phyloP scores from a whole-genome alignment of 2,797 vertebrate genomes.

The Melanotaenia trifasciata region DNA sequence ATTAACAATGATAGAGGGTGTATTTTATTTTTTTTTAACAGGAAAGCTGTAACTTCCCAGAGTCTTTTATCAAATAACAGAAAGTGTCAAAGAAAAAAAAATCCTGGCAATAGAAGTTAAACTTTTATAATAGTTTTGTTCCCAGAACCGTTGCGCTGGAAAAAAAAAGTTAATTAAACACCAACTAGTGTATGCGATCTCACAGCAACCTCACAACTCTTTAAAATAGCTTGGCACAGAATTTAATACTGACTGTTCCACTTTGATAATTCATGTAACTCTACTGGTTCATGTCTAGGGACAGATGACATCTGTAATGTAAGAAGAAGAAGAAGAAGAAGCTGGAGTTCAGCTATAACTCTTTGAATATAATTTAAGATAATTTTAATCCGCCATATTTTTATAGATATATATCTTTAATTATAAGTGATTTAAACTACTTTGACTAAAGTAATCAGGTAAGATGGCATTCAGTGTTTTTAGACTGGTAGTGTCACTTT shows the following conservation, averaged over 20 bases:
- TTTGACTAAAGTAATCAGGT: not conserved
- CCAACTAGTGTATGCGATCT: constrained; percentile 52
- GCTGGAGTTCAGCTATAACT: constrained; percentile 33
- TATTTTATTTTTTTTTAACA: not conserved
- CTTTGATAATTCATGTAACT: constrained; percentile 63
- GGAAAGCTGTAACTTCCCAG: constrained; percentile 12
- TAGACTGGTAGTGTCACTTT: not conserved
- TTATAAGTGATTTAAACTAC: constrained; percentile 11
- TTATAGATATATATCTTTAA: constrained; percentile 10
- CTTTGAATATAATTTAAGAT: constrained; percentile 24
- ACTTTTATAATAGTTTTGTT: constrained; percentile 66
- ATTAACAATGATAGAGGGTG: not conserved
- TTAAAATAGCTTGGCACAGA: constrained; percentile 59
- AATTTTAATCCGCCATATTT: constrained; percentile 13
- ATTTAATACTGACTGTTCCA: constrained; percentile 68
- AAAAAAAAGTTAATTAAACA: constrained; percentile 75
- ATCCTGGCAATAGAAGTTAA: constrained; percentile 39
- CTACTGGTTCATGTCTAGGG: constrained; percentile 37
- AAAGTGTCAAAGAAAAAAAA: constrained; percentile 29
- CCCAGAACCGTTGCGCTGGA: constrained; percentile 63
- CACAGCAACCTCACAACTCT: constrained; percentile 47
- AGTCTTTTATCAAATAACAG: constrained; percentile 24
- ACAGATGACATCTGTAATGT: constrained; percentile 56
- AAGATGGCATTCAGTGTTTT: not conserved
- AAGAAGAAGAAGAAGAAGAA: constrained; percentile 13